These are phyloP conservation scores for Ptychochromis oligacanthus DNA, from an alignment of 2,113 vertebrate genomes.

Conservation along the genomic window DNA sequence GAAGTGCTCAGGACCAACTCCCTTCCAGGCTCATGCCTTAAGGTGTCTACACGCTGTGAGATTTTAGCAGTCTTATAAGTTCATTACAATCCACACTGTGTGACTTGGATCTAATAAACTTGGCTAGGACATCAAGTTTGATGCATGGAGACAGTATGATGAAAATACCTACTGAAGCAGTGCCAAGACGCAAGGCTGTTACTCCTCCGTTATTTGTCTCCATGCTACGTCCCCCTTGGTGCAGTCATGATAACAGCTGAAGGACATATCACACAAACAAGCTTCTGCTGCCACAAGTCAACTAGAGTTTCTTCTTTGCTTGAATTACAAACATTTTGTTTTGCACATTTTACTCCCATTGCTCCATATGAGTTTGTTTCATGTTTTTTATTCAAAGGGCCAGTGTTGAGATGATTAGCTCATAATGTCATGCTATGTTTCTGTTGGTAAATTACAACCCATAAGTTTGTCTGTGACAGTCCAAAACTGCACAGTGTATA, in stretches of 20 bases:
- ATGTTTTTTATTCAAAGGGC: background rate
- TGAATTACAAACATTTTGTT: conserved; percentile 10
- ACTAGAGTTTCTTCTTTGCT: conserved; percentile 5
- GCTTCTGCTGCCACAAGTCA: conserved; percentile 5
- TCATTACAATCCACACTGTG: background rate
- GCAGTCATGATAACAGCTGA: conserved; percentile 19
- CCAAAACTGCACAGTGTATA: background rate
- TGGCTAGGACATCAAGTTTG: conserved; percentile 6
- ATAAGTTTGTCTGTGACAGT: background rate
- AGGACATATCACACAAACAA: conserved; percentile 16
- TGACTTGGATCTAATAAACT: background rate
- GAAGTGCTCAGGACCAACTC: background rate
- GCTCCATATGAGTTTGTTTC: background rate
- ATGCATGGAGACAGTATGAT: conserved; percentile 15
- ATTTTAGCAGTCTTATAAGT: background rate
- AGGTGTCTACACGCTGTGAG: background rate
- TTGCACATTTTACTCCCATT: conserved; percentile 2
- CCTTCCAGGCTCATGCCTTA: background rate
- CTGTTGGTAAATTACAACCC: background rate
- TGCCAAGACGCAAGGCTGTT: conserved; percentile 11
- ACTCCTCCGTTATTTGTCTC: conserved; percentile 16
- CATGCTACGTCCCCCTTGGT: conserved; percentile 9
- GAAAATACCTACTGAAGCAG: conserved; percentile 15
- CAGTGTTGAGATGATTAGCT: background rate
- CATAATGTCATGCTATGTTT: background rate